Base-by-base conservation (phyloP, 2,113 vertebrate species). In the Salvelinus namaycush region DNA sequence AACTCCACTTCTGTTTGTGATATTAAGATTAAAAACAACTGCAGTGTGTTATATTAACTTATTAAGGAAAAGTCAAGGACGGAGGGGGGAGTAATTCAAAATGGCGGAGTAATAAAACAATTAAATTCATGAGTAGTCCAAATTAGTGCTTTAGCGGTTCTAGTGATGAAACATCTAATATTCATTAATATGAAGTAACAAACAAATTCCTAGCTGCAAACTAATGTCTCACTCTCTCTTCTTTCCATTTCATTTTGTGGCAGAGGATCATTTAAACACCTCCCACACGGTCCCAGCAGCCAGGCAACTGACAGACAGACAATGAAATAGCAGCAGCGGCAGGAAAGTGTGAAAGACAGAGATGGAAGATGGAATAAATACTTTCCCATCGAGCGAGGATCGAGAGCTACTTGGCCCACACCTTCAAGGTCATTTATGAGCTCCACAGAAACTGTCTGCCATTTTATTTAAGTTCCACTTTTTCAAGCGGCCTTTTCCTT, bases 391-490 rank as follows among this genome's bases (percentile, higher is more conserved):
- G 59, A 62, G n/a, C 59, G 59, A 54, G 62, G 76, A 29, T 62
- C 4, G 18, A 79, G 76, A 74, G 76, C 73, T 34, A 67, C 7
- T 7, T 70, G 22, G 80, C 72, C 2, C 57, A 84, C 84, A 80
- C 80, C 72, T 79, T 59, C 85, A 87, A 87, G 89, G 91, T 91
- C 89, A 84, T 82, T 73, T 31, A 76, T 65, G 76, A 72, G 81
- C 81, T 80, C 84, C n/a, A 66, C 82, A 77, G 87, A 86, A 79
- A 87, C 64, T 64, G 78, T 81, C 79, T 87, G 89, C 87, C 88
- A 88, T 83, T 83, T 84, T 84, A 83, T 83, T 88, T 89, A 87
- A 89, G 85, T 90, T 88, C 12, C 0, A n/a, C n/a, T 62, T 11
- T 24, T 62, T 62, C 5, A 62, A 62, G 29, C 16, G 3, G 13